Evolutionary conservation across 2,888 invertebrate species (phyloP).

Genomic region (Trichopria drosophilae): DNA sequence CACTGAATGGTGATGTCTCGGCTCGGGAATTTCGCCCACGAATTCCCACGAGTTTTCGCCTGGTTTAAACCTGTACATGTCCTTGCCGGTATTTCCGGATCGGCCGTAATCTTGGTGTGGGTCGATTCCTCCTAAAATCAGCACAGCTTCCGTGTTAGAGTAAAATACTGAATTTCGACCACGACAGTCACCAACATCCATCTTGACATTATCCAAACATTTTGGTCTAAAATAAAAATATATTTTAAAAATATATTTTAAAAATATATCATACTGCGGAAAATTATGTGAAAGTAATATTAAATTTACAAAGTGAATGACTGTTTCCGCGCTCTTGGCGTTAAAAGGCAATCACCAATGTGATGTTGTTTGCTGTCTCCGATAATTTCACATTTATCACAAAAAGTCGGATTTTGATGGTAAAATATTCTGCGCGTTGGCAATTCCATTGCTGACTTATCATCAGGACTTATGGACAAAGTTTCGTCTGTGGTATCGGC

Average conservation of each 20-base stretch:
- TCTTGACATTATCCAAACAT: neutral
- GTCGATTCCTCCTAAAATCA: conserved; percentile 73
- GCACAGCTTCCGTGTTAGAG: conserved; percentile 65
- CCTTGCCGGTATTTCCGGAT: conserved; percentile 66
- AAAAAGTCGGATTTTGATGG: conserved; percentile 23
- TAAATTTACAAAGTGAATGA: neutral
- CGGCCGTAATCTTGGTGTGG: conserved; percentile 65
- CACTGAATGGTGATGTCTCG: conserved; percentile 71
- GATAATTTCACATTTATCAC: neutral
- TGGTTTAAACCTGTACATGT: conserved; percentile 66
- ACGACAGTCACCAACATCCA: no score
- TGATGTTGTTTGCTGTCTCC: neutral
- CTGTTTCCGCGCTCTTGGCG: neutral
- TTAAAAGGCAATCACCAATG: neutral
- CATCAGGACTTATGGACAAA: conserved; percentile 33
- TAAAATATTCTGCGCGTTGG: conserved; percentile 29
- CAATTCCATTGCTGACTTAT: conserved; percentile 28
- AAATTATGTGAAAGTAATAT: neutral
- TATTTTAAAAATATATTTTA: neutral
- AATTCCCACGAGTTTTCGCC: conserved; percentile 68
- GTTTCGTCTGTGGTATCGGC: conserved; percentile 42
- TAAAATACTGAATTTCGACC: conserved; percentile 64
- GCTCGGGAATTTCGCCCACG: conserved; percentile 70
- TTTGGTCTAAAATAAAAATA: neutral
- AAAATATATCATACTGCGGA: neutral